Evolutionary conservation across 2,113 vertebrate genomes (phyloP).

Genomic region (Aspidoscelis tigris): DNA sequence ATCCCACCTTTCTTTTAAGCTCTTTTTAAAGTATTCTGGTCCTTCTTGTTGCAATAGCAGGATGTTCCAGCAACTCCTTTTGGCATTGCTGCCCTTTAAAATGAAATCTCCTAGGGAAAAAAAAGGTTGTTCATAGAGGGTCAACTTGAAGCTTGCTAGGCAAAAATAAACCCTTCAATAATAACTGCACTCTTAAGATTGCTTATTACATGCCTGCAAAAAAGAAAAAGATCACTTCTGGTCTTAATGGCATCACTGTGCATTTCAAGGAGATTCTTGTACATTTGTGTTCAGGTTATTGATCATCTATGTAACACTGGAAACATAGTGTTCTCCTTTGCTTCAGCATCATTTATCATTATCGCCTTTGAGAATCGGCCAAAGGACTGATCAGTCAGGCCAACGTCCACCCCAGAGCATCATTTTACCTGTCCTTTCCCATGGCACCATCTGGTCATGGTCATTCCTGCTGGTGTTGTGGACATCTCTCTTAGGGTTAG

Average conservation of each 20-base stretch:
- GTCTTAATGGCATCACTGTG: slow-evolving; percentile 81
- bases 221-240: slow-evolving; percentile 71
- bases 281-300: slow-evolving; percentile 66
- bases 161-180: slow-evolving; percentile 79
- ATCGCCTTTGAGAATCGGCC: slow-evolving; percentile 5
- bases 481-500: no score
- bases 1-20: neutral
- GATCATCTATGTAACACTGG: slow-evolving; percentile 57
- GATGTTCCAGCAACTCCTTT: neutral
- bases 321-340: slow-evolving; percentile 50
- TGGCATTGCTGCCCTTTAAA: neutral
- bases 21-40: neutral
- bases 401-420: no score
- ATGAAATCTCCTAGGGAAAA: neutral
- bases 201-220: slow-evolving; percentile 80
- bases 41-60: neutral
- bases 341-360: slow-evolving; percentile 28
- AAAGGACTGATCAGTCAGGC: no score
- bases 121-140: neutral
- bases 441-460: neutral
- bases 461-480: no score
- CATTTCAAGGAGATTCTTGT: slow-evolving; percentile 68
- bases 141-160: slow-evolving; percentile 74
- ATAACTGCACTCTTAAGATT: slow-evolving; percentile 73
- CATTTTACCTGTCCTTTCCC: neutral